phyloP scores from a whole-genome alignment of 2,797 vertebrate genomes.

The Protosalanx chinensis region DNA sequence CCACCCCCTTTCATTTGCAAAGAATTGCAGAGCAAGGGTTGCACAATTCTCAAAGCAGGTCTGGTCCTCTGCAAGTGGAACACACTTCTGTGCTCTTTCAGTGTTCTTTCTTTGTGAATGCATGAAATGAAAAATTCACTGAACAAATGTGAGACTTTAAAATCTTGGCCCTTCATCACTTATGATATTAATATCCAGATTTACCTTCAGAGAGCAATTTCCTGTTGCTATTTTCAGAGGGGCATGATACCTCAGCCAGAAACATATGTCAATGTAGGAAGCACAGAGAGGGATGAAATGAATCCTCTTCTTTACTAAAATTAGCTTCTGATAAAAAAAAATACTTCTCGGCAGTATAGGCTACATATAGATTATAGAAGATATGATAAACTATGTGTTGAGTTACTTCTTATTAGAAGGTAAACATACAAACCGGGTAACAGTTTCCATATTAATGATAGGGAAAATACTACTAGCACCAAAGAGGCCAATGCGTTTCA shows the following conservation, averaged over 20 bases:
- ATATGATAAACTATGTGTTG: neutral
- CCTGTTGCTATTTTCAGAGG: constrained; percentile 48
- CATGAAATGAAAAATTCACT: neutral
- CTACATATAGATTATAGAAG: neutral
- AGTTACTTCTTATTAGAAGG: neutral
- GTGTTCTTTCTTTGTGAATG: neutral
- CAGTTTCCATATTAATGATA: neutral
- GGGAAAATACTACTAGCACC: too few species aligned
- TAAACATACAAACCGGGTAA: neutral
- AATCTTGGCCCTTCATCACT: constrained; percentile 2
- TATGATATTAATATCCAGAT: constrained; percentile 20
- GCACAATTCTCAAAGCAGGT: neutral
- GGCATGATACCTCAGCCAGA: constrained; percentile 37
- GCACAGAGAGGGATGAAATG: constrained; percentile 10
- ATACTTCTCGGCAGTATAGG: neutral
- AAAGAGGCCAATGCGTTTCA: neutral
- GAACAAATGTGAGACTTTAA: neutral
- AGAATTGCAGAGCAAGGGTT: neutral
- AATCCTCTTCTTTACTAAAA: constrained; percentile 18
- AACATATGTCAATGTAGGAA: constrained; percentile 35
- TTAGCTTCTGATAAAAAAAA: neutral
- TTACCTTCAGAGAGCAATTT: constrained; percentile 37
- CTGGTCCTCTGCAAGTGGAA: neutral
- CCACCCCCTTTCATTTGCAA: constrained; percentile 7
- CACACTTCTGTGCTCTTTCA: neutral